Evolutionary conservation across 2,797 vertebrate genomes (phyloP).

Genomic region (Labroides dimidiatus): DNA sequence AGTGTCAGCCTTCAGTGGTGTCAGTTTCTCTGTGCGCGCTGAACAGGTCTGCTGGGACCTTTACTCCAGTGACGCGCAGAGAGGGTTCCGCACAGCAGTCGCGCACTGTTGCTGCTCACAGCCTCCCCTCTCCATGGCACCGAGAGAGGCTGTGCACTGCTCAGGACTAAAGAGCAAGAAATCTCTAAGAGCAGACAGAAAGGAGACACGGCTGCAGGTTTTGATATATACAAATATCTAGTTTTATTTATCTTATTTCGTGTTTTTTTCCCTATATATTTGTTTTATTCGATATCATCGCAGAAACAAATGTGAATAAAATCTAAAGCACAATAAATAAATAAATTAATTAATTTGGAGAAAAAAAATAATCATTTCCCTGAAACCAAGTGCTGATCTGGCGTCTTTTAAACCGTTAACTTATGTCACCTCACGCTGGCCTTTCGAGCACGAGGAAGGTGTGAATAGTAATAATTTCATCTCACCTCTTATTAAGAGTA

Average conservation of each 20-base stretch:
- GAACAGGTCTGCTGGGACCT: conserved; percentile 54
- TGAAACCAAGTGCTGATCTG: too few relatives aligned
- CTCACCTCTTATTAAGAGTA: neutral
- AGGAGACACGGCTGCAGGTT: too few relatives aligned
- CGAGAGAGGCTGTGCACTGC: conserved; percentile 4
- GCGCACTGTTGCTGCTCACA: conserved; percentile 38
- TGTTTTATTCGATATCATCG: neutral
- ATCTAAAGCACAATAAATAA: neutral
- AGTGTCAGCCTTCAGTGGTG: conserved; percentile 16
- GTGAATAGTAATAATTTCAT: neutral
- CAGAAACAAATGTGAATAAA: too few relatives aligned
- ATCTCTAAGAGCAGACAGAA: neutral
- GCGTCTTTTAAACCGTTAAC: neutral
- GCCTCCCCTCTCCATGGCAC: conserved; percentile 24
- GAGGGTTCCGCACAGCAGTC: conserved; percentile 27
- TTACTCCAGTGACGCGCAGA: conserved; percentile 42
- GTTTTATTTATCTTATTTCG: neutral
- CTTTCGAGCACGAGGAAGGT: neutral
- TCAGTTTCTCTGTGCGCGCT: conserved; percentile 9
- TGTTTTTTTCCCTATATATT: neutral
- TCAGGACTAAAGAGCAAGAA: conserved; percentile 2
- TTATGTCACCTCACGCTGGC: neutral
- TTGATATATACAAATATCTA: neutral
- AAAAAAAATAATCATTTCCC: neutral
- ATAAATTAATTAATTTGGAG: neutral